Percentiles rank a stretch among this genome's conserved stretches.
phyloP scores from a whole-genome alignment of 2,113 vertebrate genomes.

The Ictalurus punctatus region DNA sequence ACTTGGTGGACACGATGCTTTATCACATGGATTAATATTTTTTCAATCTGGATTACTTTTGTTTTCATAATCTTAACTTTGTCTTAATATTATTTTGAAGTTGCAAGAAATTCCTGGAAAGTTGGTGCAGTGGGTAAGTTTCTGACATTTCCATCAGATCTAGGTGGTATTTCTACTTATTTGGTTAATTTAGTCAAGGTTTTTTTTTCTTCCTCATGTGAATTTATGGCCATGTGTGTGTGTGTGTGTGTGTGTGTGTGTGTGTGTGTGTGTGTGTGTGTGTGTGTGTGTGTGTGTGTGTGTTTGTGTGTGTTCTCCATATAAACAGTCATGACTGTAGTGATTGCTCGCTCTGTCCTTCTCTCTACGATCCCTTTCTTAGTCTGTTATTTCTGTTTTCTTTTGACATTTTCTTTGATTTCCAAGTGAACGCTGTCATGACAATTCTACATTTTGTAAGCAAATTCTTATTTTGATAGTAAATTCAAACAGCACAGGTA shows the following conservation, averaged over 20 bases:
- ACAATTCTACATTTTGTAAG: neutral
- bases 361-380: too few relatives aligned
- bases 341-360: neutral
- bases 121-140: neutral
- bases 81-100: neutral
- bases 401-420: neutral
- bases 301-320: too few relatives aligned
- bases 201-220: neutral
- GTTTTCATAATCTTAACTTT: neutral
- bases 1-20: neutral
- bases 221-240: neutral
- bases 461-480: neutral
- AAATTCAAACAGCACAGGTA: neutral
- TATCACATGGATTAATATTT: constrained; percentile 1
- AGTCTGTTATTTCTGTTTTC: neutral
- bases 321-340: neutral
- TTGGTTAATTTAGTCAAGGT: neutral
- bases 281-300: neutral
- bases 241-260: neutral
- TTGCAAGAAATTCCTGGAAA: neutral
- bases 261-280: neutral
- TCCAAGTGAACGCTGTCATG: neutral
- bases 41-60: constrained; percentile 14
- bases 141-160: neutral
- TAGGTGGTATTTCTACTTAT: neutral